Evolutionary conservation across 2,113 vertebrate genomes (phyloP), one percentile per base, ranked within the genome.

Genomic region (Steatornis caripensis): DNA sequence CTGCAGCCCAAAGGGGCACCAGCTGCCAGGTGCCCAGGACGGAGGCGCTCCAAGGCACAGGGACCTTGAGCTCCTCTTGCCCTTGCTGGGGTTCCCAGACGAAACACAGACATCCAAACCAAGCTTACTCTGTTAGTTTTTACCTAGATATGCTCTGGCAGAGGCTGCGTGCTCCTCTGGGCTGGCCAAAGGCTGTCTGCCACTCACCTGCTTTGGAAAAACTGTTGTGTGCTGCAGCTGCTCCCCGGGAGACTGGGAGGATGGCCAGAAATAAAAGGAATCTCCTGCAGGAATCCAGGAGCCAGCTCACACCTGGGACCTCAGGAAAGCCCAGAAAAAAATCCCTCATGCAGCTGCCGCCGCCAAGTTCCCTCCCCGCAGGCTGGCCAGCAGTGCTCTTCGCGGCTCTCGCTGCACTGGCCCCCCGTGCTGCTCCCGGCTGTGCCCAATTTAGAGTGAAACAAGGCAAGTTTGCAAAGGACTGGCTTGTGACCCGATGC

Each of bases 181-280:
- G 39, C 58, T 92, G 85, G 57, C 88, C 57, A 45, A 86, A 41
- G 64, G 62, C 41, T 55, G 24, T 32, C 41, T 93, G 80, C 68
- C 54, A 80, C 72, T 94, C 49, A 27, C 16, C 57, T 7, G 57
- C 61, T 68, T 82, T 64, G 66, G 78, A 90, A 96, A 91, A 94
- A 80, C 45, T 88, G 66, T 53, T 0, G 1, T 57, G 53, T 57
- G 53, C 70, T 88, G 36, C 48, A 85, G 75, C 49, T 51, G 58
- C 78, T 90, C 57, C 75, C 27, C 1, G 1, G 84, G 70, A 85
- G 78, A 48, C 70, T 45, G 75, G 85, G 82, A 92, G 22, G 11
- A 53, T 65, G 61, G 65, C 81, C 87, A 96, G 84, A 71, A 96
- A 87, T 68, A 82, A 91, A 94, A 95, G 22, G 69, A 92, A 75